Evolutionary conservation across 2,888 invertebrate species (phyloP).

Genomic region (Athalia circularis): DNA sequence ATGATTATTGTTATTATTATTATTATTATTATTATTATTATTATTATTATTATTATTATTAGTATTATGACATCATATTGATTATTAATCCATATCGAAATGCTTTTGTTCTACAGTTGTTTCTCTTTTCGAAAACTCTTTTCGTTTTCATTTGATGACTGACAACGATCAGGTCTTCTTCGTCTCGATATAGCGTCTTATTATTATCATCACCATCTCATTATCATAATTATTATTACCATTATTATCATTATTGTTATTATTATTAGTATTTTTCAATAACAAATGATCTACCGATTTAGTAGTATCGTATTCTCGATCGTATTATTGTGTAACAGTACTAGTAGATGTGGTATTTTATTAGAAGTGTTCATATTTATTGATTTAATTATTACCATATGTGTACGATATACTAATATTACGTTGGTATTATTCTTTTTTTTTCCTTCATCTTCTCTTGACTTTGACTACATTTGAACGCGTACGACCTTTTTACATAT

Average conservation of each 20-base stretch:
- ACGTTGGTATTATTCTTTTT: no score
- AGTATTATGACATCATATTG: background rate
- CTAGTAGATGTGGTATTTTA: background rate
- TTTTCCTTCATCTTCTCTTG: no score
- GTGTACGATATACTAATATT: no score
- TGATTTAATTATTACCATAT: no score
- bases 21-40: constrained; percentile 20
- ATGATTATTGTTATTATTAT: constrained; percentile 7
- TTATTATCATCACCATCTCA: constrained; percentile 59
- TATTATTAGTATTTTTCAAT: constrained; percentile 37
- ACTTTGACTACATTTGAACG: no score
- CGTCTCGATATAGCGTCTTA: constrained; percentile 52
- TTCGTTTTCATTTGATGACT: background rate
- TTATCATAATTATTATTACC: constrained; percentile 53
- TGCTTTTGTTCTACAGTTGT: background rate
- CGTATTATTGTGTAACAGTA: background rate
- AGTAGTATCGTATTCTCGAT: background rate
- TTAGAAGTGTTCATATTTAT: no score
- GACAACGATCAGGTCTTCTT: background rate
- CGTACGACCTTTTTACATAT: no score
- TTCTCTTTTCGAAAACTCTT: background rate
- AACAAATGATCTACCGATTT: background rate
- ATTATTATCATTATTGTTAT: constrained; percentile 63
- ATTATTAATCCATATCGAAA: background rate
- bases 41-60: constrained; percentile 23